Base-by-base conservation (phyloP, 2,888 invertebrate genomes). In the Drosophila buzzatii region DNA sequence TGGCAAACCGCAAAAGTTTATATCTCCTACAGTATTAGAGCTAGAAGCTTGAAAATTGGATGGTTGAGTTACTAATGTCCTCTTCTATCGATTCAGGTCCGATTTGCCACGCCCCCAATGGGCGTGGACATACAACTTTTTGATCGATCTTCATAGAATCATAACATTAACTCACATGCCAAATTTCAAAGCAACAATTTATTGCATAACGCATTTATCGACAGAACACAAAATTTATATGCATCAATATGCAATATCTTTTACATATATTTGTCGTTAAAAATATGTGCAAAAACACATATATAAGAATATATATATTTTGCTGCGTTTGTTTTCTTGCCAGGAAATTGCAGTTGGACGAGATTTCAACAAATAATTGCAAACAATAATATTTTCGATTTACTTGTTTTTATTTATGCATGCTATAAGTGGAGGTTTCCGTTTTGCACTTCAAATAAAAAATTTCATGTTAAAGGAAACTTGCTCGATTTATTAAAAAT, bases 331-430 rank as follows among this genome's bases (percentile, higher is more conserved):
- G 69, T 70, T 64, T 56, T 53, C 52, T 66, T 49, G 39, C 44
- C 77, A 58, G 74, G 70, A 83, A 77, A 69, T 66, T 56, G 55
- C 76, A 45, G 42, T 52, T 66, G 51, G 47, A 23, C 39, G 67
- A 68, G 71, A 55, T 66, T 59, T 18, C 51, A 51, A 35, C 33
- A 51, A 51, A 51, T 51, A 41, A 45, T 60, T 49, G 70, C 60
- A 61, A 52, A 61, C 44, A 66, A 51, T 44, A 61, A 45, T 39
- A 53, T 44, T 27, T 68, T 45, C 23, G 39, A 20, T 51, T 45
- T 66, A 41, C 41, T 61, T 61, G 59, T 33, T 33, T 33, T 33
- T 33, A 33, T 33, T 33, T 39, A 27, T 33, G 16, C 47, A 49
- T 65, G 51, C 52, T 47, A 63, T 63, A 37, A 39, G 20, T 51